These are phyloP conservation scores for Boleophthalmus pectinirostris DNA, from an alignment of 2,113 vertebrate species.

Conservation along the genomic window DNA sequence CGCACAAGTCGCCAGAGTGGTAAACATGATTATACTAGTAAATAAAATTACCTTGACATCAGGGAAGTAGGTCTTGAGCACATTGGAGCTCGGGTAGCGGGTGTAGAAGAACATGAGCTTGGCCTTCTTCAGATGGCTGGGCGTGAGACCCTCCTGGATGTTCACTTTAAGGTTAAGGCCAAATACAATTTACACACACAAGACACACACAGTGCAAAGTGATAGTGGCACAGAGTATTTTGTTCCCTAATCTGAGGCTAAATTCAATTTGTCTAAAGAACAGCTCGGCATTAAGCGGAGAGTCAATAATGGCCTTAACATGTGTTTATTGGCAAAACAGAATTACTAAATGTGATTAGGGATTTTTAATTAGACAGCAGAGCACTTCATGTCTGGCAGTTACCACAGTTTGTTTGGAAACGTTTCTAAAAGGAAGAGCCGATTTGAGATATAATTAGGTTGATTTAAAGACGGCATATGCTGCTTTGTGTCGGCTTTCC, in stretches of 20 bases:
- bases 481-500: background rate
- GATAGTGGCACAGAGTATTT: constrained; percentile 68
- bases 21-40: constrained; percentile 1
- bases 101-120: constrained; percentile 99
- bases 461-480: constrained; percentile 57
- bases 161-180: constrained; percentile 83
- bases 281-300: constrained; percentile 70
- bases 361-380: constrained; percentile 78
- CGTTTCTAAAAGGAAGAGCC: constrained; percentile 54
- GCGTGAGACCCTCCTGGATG: constrained; percentile 91
- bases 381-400: constrained; percentile 72
- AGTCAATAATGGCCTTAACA: constrained; percentile 79
- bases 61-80: constrained; percentile 91
- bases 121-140: constrained; percentile 94
- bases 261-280: constrained; percentile 75
- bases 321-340: constrained; percentile 79
- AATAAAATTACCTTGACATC: constrained; percentile 88
- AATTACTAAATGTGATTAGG: constrained; percentile 78
- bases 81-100: constrained; percentile 91
- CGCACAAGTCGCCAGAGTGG: constrained; percentile 56
- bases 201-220: constrained; percentile 52
- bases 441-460: constrained; percentile 50
- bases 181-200: constrained; percentile 32
- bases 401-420: constrained; percentile 65
- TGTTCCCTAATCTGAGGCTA: constrained; percentile 67